These are phyloP conservation scores for Epinotia brunnichana DNA, from an alignment of 2,888 invertebrate genomes.

Conservation along the genomic window DNA sequence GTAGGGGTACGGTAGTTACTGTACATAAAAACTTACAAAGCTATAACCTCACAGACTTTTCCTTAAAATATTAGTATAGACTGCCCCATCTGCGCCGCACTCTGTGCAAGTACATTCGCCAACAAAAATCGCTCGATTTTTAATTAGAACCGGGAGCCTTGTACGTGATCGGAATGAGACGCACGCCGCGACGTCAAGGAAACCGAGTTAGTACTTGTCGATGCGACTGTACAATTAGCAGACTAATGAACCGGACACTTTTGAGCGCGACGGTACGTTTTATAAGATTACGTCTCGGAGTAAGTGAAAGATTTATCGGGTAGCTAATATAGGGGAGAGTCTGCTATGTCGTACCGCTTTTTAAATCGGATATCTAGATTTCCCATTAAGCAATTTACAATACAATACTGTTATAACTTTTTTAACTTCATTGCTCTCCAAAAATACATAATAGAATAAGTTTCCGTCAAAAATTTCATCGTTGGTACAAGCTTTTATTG, in stretches of 20 bases:
- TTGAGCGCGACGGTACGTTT: slow-evolving; percentile 30
- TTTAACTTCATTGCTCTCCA: no score
- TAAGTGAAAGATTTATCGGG: not conserved
- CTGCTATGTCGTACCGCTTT: no score
- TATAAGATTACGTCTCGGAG: not conserved
- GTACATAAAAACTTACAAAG: no score
- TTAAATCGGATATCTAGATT: no score
- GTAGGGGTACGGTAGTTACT: no score
- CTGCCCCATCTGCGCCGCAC: slow-evolving; percentile 42
- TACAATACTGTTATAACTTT: no score
- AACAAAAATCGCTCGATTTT: slow-evolving; percentile 82
- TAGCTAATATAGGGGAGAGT: no score
- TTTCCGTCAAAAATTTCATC: no score
- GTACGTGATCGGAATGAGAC: slow-evolving; percentile 75
- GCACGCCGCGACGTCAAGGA: slow-evolving; percentile 63
- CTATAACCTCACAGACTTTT: no score
- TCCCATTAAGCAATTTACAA: no score
- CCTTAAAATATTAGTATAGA: not conserved
- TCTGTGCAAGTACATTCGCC: slow-evolving; percentile 67
- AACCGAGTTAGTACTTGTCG: slow-evolving; percentile 72
- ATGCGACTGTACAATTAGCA: slow-evolving; percentile 76
- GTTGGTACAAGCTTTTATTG: no score
- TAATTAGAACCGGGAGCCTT: slow-evolving; percentile 72
- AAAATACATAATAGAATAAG: no score
- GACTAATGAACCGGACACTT: slow-evolving; percentile 63